Evolutionary conservation across 23 tunicate species (phyloP), one percentile per base, ranked within the genome.

Genomic region (Trididemnum clinides): DNA sequence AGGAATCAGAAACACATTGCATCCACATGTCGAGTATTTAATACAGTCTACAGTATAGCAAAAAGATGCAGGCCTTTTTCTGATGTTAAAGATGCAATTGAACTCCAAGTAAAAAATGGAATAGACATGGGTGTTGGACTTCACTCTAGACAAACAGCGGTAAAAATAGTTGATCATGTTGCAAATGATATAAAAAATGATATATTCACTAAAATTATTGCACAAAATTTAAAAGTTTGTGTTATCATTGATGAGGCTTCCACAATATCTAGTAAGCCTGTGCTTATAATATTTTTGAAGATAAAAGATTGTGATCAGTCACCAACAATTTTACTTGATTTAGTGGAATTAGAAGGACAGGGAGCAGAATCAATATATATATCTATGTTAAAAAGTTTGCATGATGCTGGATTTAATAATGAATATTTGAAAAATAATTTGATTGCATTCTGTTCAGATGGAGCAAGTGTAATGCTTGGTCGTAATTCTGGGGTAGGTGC

Each of bases 381-480:
- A 77, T 30, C 64, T 77, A 57, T 85, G 22, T 57, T 85, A 51
- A 75, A 85, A 20, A 78, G 89, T 32, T 85, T 85, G 73, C 84
- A 85, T 77, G 28, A 20, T 77, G 84, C 27, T 77, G 89, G 89
- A 77, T 85, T 85, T 32, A 85, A 75, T 77, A 57, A 57, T 2
- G 84, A 57, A 75, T 85, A 78, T 78, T 85, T 85, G 85, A 57
- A 77, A 58, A 51, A 77, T 26, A 26, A 85, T 33, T 32, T 85
- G 57, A 85, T 58, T 25, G 89, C 73, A 54, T 85, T 85, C 51
- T 78, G 85, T 73, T 76, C 83, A 33, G 85, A 85, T 77, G 89
- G 89, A 57, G 89, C 89, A 85, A 85, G 89, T 78, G 84, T 57
- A 77, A 75, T 85, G 89, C 73, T 85, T 32, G 89, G 73, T 34